These are phyloP conservation scores for Phaonia tiefii DNA, from an alignment of 2,888 invertebrate genomes.

Conservation along the genomic window DNA sequence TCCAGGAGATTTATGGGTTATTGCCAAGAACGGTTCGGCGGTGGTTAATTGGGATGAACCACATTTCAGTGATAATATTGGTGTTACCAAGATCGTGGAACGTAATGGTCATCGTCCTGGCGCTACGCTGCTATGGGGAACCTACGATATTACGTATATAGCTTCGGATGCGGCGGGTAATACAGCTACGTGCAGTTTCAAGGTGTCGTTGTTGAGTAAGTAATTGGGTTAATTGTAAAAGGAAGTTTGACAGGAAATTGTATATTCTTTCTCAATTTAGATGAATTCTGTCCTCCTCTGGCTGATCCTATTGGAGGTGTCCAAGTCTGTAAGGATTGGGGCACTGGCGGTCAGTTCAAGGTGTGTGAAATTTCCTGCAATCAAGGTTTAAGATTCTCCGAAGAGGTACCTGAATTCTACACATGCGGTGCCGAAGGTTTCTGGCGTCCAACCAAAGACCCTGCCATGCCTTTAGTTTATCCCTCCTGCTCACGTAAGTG, in stretches of 20 bases:
- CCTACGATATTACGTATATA: constrained; percentile 96
- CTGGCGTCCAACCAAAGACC: constrained; percentile 94
- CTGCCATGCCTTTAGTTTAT: constrained; percentile 90
- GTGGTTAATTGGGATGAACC: constrained; percentile 96
- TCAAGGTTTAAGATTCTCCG: constrained; percentile 92
- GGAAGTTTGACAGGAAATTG: neutral
- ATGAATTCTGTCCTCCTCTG: constrained; percentile 94
- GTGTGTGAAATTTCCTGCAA: constrained; percentile 95
- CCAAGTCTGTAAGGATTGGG: constrained; percentile 97
- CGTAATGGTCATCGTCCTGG: constrained; percentile 93
- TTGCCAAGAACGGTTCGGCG: constrained; percentile 94
- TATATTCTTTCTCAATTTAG: constrained; percentile 78
- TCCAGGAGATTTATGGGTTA: constrained; percentile 96
- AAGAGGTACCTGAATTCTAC: constrained; percentile 96
- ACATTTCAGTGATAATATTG: constrained; percentile 93
- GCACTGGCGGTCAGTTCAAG: constrained; percentile 96
- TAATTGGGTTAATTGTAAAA: constrained; percentile 67
- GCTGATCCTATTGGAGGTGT: constrained; percentile 94
- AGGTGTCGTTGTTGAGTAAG: constrained; percentile 93
- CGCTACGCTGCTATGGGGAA: constrained; percentile 93
- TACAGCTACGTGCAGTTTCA: constrained; percentile 94
- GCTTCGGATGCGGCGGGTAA: constrained; percentile 96
- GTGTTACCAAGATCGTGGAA: constrained; percentile 89
- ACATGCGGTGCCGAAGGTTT: constrained; percentile 99
- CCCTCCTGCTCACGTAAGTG: constrained; percentile 93